Percentiles rank a stretch among this genome's conserved stretches.
These are phyloP conservation scores for Zeus faber DNA, from an alignment of 2,113 vertebrate species.

Conservation along the genomic window DNA sequence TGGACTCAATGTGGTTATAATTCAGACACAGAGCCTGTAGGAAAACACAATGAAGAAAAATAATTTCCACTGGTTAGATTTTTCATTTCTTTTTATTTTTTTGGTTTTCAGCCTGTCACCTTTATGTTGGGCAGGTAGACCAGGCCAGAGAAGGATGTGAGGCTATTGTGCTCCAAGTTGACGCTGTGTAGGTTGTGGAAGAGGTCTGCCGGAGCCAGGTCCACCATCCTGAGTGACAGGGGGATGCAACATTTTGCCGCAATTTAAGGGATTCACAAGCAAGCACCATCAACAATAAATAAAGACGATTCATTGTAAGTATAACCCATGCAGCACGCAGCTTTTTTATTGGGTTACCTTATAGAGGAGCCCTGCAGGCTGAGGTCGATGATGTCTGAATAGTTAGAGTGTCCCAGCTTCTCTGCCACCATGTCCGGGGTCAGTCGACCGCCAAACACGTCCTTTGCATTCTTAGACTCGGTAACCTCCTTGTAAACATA, in stretches of 20 bases:
- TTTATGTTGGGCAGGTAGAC: conserved; percentile 82
- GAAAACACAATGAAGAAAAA: background rate
- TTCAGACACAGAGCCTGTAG: conserved; percentile 79
- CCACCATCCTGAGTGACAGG: conserved; percentile 65
- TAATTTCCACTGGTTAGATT: too few species aligned
- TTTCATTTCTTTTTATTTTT: too few species aligned
- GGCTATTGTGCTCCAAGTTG: conserved; percentile 83
- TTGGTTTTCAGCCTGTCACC: too few species aligned
- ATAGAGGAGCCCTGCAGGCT: conserved; percentile 77
- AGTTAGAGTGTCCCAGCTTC: conserved; percentile 80
- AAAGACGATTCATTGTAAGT: too few species aligned
- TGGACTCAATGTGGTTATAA: conserved; percentile 85
- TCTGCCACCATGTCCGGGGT: conserved; percentile 82
- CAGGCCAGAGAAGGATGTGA: conserved; percentile 82
- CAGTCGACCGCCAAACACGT: conserved; percentile 81
- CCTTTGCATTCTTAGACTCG: conserved; percentile 82
- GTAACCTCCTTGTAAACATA: conserved; percentile 65
- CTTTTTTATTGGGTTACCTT: conserved; percentile 73
- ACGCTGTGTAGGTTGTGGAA: conserved; percentile 73
- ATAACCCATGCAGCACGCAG: too few species aligned
- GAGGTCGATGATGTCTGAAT: conserved; percentile 76
- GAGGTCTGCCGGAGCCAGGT: conserved; percentile 73
- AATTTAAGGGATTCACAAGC: background rate
- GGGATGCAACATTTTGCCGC: background rate
- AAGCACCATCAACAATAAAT: too few species aligned